phyloP scores from a whole-genome alignment of 1,140 invertebrate genomes.

The Micrasema longulum region DNA sequence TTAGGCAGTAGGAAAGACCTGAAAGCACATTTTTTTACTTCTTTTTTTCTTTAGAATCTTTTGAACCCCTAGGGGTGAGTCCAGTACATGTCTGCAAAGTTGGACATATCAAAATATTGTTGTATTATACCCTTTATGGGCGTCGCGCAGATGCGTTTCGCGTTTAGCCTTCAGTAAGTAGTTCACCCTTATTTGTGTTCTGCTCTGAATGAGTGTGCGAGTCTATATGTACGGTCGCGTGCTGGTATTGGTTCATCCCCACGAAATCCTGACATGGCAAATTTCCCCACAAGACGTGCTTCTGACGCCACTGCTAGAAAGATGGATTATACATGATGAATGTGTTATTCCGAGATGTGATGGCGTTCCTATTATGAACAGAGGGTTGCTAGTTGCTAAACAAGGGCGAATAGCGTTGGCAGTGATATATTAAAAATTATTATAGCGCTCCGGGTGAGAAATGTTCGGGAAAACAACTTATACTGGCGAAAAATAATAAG shows the following conservation, averaged over 20 bases:
- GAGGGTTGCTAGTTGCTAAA: neutral
- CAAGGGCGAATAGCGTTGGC: constrained; percentile 10
- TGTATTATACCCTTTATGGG: no score
- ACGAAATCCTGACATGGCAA: constrained; percentile 20
- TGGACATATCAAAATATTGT: no score
- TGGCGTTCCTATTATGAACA: constrained; percentile 2
- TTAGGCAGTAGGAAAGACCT: no score
- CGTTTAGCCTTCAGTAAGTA: no score
- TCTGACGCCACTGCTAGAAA: constrained; percentile 15
- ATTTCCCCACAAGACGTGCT: constrained; percentile 31
- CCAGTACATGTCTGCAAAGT: no score
- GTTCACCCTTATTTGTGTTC: neutral
- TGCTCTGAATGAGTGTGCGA: neutral
- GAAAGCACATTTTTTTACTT: no score
- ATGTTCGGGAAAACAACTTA: neutral
- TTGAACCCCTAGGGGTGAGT: no score
- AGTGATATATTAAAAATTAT: constrained; percentile 29
- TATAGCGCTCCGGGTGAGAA: constrained; percentile 9
- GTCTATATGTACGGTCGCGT: neutral
- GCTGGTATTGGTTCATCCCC: constrained; percentile 1
- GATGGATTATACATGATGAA: constrained; percentile 36
- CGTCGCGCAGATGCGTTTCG: constrained; percentile 4
- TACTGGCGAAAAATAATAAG: no score
- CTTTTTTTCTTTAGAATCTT: no score
- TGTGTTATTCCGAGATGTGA: neutral